phyloP scores from a whole-genome alignment of 2,113 vertebrate genomes.

The Sylvia atricapilla region DNA sequence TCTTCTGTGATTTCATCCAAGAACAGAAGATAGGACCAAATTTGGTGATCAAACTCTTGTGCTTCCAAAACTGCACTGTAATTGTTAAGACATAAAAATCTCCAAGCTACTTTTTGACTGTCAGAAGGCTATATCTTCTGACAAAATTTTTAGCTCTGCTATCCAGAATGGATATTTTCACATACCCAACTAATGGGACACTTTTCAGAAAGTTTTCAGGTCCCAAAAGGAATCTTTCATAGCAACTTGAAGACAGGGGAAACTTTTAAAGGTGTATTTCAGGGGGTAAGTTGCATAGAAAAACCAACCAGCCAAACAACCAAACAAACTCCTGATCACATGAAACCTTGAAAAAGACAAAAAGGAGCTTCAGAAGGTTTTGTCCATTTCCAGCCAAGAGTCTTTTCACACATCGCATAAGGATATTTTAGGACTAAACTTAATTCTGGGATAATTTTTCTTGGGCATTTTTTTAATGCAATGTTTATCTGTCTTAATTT shows the following conservation, averaged over 20 bases:
- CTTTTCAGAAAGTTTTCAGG: not conserved
- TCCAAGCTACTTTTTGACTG: not conserved
- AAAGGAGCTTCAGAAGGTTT: not conserved
- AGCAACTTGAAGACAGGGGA: not conserved
- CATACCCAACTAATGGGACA: not conserved
- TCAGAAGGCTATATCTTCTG: not conserved
- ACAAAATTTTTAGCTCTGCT: not conserved
- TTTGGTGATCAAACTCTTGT: not conserved
- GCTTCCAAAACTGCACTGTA: not conserved
- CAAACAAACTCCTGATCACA: not conserved
- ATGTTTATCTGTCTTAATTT: not conserved
- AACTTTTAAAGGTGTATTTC: not conserved
- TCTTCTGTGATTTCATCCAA: not conserved
- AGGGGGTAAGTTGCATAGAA: not conserved
- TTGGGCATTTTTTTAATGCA: not conserved
- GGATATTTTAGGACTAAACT: not conserved
- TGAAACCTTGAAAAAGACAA: not conserved
- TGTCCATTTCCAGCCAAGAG: not conserved
- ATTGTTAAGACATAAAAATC: not conserved
- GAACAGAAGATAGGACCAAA: not conserved
- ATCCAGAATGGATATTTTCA: not conserved
- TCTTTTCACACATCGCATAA: not conserved
- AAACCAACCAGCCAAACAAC: not conserved
- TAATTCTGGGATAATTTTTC: not conserved
- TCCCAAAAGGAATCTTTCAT: not conserved